phyloP scores from a whole-genome alignment of 2,113 vertebrate genomes.

The Burhinus bistriatus region DNA sequence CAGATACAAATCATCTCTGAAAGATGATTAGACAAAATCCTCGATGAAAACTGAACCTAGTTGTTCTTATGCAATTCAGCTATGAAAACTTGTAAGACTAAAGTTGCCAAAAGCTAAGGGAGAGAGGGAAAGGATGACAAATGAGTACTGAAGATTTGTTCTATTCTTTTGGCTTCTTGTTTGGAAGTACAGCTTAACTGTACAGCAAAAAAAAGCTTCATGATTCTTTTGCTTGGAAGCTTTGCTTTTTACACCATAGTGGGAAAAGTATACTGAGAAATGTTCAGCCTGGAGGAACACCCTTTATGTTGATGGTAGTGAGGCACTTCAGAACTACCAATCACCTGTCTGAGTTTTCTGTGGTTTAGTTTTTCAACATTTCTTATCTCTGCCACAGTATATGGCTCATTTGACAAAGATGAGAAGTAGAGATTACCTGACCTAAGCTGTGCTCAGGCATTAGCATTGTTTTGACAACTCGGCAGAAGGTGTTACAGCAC shows the following conservation, averaged over 20 bases:
- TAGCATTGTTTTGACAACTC: background rate
- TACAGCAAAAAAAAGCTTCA: background rate
- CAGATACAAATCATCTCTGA: background rate
- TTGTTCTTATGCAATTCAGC: background rate
- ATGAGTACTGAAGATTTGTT: background rate
- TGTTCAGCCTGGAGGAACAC: background rate
- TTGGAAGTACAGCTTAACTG: background rate
- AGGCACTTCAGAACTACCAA: background rate
- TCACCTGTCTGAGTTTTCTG: background rate
- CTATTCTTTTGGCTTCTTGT: background rate
- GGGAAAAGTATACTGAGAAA: background rate
- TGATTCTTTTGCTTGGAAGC: background rate
- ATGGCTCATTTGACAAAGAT: background rate
- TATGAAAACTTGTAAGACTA: background rate
- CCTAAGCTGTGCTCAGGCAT: background rate
- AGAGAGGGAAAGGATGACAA: background rate
- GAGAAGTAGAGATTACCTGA: background rate
- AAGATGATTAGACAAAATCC: background rate
- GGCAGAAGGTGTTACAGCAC: background rate
- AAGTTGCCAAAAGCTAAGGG: background rate
- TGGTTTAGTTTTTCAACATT: background rate
- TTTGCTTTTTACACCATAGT: background rate
- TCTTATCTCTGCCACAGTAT: background rate
- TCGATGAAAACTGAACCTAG: background rate
- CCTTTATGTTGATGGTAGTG: background rate